phyloP scores from a whole-genome alignment of 2,797 vertebrate genomes.

The Fringilla coelebs region DNA sequence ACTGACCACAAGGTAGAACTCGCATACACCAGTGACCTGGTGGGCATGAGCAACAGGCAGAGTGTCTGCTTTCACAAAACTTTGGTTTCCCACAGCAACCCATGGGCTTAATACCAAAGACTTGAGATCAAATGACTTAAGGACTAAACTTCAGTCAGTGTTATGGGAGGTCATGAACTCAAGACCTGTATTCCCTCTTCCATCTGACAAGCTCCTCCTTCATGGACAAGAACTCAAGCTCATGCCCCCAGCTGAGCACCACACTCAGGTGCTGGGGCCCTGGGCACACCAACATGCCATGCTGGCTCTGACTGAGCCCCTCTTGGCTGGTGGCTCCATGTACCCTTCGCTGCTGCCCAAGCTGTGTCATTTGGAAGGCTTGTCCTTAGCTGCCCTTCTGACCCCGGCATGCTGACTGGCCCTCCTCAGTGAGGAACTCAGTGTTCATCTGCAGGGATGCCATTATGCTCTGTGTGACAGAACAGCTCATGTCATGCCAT shows the following conservation, averaged over 20 bases:
- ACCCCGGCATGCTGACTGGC: background rate
- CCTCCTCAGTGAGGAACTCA: background rate
- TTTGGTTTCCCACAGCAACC: background rate
- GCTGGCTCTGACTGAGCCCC: background rate
- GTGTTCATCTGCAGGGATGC: background rate
- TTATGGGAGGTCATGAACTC: background rate
- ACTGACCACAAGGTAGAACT: background rate
- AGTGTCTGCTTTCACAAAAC: background rate
- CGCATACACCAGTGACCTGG: background rate
- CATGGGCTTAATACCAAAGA: background rate
- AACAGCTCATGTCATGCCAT: background rate
- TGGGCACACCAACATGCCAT: background rate
- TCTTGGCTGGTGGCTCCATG: background rate
- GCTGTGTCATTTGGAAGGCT: rapidly evolving
- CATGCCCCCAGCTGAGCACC: rapidly evolving
- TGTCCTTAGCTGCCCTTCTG: background rate
- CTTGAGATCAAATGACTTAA: background rate
- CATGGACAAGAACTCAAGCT: background rate
- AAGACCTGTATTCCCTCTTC: background rate
- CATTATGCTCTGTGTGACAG: background rate
- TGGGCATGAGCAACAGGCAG: background rate
- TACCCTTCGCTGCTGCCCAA: rapidly evolving
- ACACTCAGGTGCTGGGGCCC: background rate
- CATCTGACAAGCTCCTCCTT: background rate
- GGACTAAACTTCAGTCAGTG: background rate